Evolutionary conservation across 2,797 vertebrate genomes (phyloP).

Genomic region (Tamandua tetradactyla): DNA sequence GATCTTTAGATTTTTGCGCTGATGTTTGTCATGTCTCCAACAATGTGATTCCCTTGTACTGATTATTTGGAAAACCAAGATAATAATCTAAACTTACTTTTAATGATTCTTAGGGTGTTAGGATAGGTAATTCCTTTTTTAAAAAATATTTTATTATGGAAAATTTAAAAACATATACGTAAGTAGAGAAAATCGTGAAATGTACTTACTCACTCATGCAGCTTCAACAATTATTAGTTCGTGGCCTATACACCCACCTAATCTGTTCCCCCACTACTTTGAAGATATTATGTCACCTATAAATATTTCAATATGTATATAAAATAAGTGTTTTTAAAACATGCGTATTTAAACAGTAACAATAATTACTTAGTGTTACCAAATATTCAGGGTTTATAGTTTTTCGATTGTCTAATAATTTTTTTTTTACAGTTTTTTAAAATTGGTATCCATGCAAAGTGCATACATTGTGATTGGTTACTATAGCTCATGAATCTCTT

Average conservation of each 20-base stretch:
- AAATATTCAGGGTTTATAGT: constrained; percentile 6
- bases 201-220: constrained; percentile 11
- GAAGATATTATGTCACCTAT: background rate
- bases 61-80: background rate
- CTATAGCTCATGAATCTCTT: background rate
- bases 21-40: background rate
- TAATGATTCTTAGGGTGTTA: constrained; percentile 3
- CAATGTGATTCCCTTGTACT: background rate
- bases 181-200: constrained; percentile 17
- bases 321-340: constrained; percentile 27
- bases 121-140: background rate
- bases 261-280: background rate
- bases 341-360: constrained; percentile 9
- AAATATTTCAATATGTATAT: background rate
- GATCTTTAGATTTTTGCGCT: background rate
- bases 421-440: constrained; percentile 36
- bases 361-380: constrained; percentile 12
- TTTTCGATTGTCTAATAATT: background rate
- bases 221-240: background rate
- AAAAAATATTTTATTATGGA: background rate
- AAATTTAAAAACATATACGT: constrained; percentile 7
- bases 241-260: background rate
- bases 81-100: background rate
- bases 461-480: background rate
- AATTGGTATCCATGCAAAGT: background rate